Base-by-base conservation (phyloP, 2,888 invertebrate genomes). In the Smittia sp. region DNA sequence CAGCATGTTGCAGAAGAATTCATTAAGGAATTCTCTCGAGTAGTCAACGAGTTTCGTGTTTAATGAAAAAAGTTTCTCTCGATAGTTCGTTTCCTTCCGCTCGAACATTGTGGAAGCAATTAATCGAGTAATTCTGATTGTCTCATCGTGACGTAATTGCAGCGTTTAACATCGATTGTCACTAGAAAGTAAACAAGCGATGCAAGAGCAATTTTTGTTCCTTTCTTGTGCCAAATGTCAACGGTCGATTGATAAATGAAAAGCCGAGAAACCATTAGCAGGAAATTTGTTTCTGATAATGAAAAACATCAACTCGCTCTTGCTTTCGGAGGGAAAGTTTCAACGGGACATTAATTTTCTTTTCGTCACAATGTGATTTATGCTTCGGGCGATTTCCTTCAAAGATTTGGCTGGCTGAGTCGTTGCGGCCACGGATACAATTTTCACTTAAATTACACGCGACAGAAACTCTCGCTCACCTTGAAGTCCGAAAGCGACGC, bases 401-500 rank as follows among this genome's bases (percentile, higher is more conserved):
- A 2, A 11, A 46, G 46, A 46, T 32, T 9, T 9, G 32, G 32
- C 4, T n/a, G 46, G n/a, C n/a, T 46, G 3, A 32, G 32, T 32
- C 32, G 32, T 32, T 32, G 32, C 32, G 32, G 32, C 9, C 32
- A 32, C 32, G 32, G 32, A 9, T 6, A 9, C 32, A 32, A 32
- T 32, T 32, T 32, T 32, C 32, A 32, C 32, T 32, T 32, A 32
- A 32, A 6, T 32, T 32, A 6, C 32, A 32, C 32, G 32, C 15
- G 46, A 46, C 11, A 46, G 3, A 58, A 58, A 58, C 58, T 58
- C 11, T 46, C 11, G 76, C 84, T 82, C 84, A 93, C 97, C 92
- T 96, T 96, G 80, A 96, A 94, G 81, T 96, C 96, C 0, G 96
- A 96, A 11, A 98, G 85, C 4, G 96, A 94, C 1, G 94, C 94